These are phyloP conservation scores for Aphrophora alni DNA, from an alignment of 2,888 invertebrate species.

Conservation along the genomic window DNA sequence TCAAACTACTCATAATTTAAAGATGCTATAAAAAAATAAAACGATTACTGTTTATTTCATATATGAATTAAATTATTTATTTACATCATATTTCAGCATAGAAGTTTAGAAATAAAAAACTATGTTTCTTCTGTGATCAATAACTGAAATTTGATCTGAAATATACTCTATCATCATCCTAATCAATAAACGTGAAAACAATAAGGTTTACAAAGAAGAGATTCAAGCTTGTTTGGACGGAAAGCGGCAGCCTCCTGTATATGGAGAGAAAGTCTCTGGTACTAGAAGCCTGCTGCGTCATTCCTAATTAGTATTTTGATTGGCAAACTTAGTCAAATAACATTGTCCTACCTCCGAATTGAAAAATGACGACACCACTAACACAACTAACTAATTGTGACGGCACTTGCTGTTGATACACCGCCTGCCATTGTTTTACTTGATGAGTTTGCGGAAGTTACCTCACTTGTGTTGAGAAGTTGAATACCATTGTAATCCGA, in stretches of 20 bases:
- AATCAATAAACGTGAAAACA: neutral
- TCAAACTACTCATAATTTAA: no score
- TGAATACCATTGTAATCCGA: no score
- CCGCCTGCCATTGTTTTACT: neutral
- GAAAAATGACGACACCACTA: neutral
- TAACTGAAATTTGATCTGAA: no score
- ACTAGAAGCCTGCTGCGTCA: conserved; percentile 22
- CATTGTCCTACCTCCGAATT: neutral
- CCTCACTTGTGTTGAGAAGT: no score
- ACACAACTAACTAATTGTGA: neutral
- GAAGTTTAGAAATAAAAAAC: no score
- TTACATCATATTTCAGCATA: no score
- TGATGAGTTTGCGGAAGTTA: no score
- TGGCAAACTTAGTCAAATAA: conserved; percentile 21
- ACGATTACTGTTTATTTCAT: no score
- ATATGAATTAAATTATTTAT: no score
- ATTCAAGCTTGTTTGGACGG: neutral
- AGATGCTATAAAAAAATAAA: no score
- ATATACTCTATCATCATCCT: neutral
- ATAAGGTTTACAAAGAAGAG: neutral
- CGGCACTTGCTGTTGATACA: neutral
- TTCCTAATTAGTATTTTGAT: conserved; percentile 36
- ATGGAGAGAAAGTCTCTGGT: neutral
- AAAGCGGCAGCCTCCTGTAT: neutral
- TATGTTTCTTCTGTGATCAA: no score